Conservation (phyloP, 2,888 invertebrate genomes). For the Orthosia cruda region DNA sequence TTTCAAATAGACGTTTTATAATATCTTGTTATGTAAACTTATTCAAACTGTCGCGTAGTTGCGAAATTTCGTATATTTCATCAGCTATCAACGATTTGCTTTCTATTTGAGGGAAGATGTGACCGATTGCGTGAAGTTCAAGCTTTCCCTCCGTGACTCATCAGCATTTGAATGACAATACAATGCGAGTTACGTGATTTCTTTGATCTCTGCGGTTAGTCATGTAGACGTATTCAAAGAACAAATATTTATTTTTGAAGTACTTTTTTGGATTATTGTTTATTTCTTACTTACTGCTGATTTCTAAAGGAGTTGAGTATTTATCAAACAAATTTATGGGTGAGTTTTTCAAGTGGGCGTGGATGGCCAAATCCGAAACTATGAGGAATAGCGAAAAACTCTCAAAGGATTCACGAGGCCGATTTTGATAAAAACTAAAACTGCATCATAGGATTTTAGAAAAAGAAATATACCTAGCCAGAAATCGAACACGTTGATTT, state of each 20-base stretch:
- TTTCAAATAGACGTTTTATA: neutral
- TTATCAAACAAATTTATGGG: no score
- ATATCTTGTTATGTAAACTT: constrained; percentile 13
- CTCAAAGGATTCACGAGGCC: no score
- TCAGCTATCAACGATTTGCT: constrained; percentile 23
- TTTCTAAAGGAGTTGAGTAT: no score
- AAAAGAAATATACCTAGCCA: no score
- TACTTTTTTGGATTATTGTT: no score
- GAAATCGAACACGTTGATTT: no score
- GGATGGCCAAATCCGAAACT: no score
- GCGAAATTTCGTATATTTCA: constrained; percentile 18
- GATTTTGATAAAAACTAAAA: no score
- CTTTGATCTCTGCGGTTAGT: constrained; percentile 45
- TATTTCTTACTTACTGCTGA: no score
- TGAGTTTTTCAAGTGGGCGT: no score
- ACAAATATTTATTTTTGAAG: constrained; percentile 3
- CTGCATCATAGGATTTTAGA: no score
- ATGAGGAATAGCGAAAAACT: no score
- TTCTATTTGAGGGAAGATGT: constrained; percentile 45
- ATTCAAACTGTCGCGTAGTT: constrained; percentile 13
- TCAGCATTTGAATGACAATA: constrained; percentile 31
- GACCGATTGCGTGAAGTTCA: constrained; percentile 38
- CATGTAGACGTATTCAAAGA: neutral
- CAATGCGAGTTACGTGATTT: constrained; percentile 39
- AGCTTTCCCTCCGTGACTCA: constrained; percentile 59